Evolutionary conservation across 2,113 vertebrate species (phyloP), one percentile per base, ranked within the genome.

Genomic region (Hippocampus mohnikei): DNA sequence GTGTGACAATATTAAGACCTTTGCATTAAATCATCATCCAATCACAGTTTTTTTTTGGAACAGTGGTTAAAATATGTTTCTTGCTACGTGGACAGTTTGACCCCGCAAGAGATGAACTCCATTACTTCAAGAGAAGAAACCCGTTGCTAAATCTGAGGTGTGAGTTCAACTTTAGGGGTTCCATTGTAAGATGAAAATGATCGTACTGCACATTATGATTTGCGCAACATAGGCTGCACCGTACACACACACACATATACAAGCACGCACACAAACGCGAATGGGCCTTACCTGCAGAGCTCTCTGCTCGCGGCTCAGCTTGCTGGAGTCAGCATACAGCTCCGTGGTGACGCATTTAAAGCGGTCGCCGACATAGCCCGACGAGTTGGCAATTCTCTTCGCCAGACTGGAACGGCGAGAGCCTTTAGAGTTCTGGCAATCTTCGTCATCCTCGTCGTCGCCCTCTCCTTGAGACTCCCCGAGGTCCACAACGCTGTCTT

Each of bases 321-420:
- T 96, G 92, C 96, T 98, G 83, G 97, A 96, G 88, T 99, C 97
- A 0, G 96, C 97, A 0, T 98, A 98, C 82, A 99, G 94, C 82
- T 99, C 97, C 0, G 97, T 98, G 27, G 97, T 99, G 90, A 98
- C 93, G 66, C 95, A 98, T 91, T 99, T 99, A 94, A 99, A 96
- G 73, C 96, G 95, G 86, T 99, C 97, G 73, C 97, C 97, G 88
- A 99, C 97, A 2, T 96, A 99, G 92, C 97, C 97, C 0, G 96
- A 93, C 20, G 97, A 99, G 90, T 98, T 99, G 23, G 97, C 97
- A 0, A 99, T 99, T 86, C 97, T 93, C 82, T 97, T 99, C 69
- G 96, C 95, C 89, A 99, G 72, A 78, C 91, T 92, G 73, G 92
- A 92, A 81, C 79, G 84, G 64, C 87, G 90, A 72, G 93, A 94